These are phyloP conservation scores for Tetramorium bicarinatum DNA, from an alignment of 2,888 invertebrate genomes.

Conservation along the genomic window DNA sequence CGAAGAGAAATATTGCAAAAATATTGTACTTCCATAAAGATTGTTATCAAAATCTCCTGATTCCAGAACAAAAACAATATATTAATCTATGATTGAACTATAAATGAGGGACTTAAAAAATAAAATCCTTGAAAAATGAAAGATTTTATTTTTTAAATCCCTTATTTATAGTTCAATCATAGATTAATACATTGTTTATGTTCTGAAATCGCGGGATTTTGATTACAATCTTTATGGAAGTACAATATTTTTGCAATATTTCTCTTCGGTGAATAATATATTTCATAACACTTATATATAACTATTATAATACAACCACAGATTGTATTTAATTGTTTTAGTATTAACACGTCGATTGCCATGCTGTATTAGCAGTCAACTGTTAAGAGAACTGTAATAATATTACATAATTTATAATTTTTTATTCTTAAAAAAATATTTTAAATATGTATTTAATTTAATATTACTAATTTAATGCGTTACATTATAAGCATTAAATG, in stretches of 20 bases:
- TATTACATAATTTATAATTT: background rate
- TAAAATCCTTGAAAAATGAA: too few relatives aligned
- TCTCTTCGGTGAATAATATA: background rate
- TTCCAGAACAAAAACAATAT: background rate
- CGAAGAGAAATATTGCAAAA: background rate
- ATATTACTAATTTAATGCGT: background rate
- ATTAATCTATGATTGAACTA: background rate
- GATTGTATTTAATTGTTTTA: background rate
- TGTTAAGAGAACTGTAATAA: conserved; percentile 1
- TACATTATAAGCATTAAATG: background rate
- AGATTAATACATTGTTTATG: background rate
- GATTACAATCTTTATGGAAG: background rate
- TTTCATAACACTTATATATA: background rate
- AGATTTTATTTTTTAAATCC: background rate
- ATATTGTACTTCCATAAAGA: background rate
- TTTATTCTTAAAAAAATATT: background rate
- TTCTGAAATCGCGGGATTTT: background rate
- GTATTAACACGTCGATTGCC: background rate
- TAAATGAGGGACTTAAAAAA: background rate
- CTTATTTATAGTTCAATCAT: background rate
- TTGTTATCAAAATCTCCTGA: background rate
- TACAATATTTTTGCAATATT: background rate
- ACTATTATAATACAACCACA: background rate
- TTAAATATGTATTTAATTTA: background rate
- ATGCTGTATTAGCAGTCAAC: background rate